These are phyloP conservation scores for Euwallacea similis DNA, from an alignment of 1,140 invertebrate genomes.

Conservation along the genomic window DNA sequence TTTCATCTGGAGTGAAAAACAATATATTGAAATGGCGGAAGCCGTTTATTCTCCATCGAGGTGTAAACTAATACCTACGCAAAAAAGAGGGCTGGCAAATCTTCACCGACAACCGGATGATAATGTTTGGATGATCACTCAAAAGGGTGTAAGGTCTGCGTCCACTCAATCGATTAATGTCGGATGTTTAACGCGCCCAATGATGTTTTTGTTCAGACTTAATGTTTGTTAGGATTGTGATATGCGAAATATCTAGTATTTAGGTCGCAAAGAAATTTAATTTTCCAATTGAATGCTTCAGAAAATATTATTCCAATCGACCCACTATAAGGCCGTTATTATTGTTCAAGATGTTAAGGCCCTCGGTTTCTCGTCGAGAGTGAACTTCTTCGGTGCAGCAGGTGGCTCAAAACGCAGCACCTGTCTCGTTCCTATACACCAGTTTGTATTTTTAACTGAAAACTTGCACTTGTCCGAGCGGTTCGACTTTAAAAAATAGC, in stretches of 20 bases:
- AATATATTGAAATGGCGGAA: conserved; percentile 18
- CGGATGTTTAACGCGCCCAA: background rate
- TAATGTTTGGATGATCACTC: conserved; percentile 18
- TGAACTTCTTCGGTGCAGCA: conserved; percentile 38
- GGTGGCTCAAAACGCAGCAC: conserved; percentile 45
- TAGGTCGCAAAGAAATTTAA: too few species aligned
- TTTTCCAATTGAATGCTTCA: too few species aligned
- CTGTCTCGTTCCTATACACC: conserved; percentile 43
- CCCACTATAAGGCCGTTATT: conserved; percentile 19
- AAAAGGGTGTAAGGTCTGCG: conserved; percentile 8
- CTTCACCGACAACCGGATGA: conserved; percentile 20
- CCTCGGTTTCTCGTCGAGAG: conserved; percentile 27
- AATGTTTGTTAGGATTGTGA: too few species aligned
- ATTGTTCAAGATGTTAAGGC: conserved; percentile 16
- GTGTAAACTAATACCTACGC: conserved; percentile 14
- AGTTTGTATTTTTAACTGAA: conserved; percentile 48
- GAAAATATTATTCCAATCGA: background rate
- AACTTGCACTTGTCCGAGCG: conserved; percentile 40
- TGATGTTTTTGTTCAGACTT: too few species aligned
- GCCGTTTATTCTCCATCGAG: conserved; percentile 2
- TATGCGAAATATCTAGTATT: too few species aligned
- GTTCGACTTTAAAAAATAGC: conserved; percentile 24
- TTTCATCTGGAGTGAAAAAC: background rate
- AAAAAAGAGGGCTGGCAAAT: background rate
- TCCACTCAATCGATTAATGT: conserved; percentile 16